A percentile compares a stretch with the other conserved stretches of the same genome.
phyloP scores from a whole-genome alignment of 2,797 vertebrate species.

The Sebastes diaconus region DNA sequence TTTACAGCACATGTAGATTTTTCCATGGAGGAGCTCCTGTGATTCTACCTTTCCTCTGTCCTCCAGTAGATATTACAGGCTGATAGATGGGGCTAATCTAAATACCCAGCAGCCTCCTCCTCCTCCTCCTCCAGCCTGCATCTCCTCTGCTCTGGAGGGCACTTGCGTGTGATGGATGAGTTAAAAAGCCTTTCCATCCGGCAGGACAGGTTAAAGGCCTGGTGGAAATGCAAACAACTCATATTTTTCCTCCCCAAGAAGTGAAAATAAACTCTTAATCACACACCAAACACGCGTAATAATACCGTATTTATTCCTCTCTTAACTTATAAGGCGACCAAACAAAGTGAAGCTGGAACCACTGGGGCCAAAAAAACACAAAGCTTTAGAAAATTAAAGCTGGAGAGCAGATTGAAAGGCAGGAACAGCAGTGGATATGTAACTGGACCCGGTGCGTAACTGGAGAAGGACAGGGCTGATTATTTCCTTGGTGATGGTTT shows the following conservation, averaged over 20 bases:
- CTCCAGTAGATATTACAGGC: slow-evolving; percentile 32
- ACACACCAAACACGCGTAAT: slow-evolving; percentile 26
- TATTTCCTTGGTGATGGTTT: slow-evolving; percentile 72
- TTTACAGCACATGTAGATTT: slow-evolving; percentile 41
- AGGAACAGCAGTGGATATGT: slow-evolving; percentile 48
- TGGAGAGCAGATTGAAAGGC: slow-evolving; percentile 24
- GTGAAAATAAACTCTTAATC: slow-evolving; percentile 72
- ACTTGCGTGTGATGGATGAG: slow-evolving; percentile 78
- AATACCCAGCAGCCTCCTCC: slow-evolving; percentile 49
- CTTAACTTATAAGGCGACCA: neutral
- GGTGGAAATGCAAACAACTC: slow-evolving; percentile 75
- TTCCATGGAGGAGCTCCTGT: slow-evolving; percentile 18
- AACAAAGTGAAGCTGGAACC: slow-evolving; percentile 18
- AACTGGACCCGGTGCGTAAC: slow-evolving; percentile 72
- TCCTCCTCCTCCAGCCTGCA: slow-evolving; percentile 22
- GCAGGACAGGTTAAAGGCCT: slow-evolving; percentile 75
- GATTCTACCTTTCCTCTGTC: slow-evolving; percentile 34
- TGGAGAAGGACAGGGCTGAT: slow-evolving; percentile 69
- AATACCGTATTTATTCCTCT: neutral
- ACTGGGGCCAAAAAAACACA: slow-evolving; percentile 20
- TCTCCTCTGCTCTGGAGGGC: slow-evolving; percentile 58
- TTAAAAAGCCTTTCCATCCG: slow-evolving; percentile 78
- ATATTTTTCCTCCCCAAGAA: slow-evolving; percentile 55
- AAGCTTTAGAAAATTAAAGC: slow-evolving; percentile 56
- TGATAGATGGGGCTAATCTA: slow-evolving; percentile 69